A percentile compares a stretch with the other conserved stretches of the same genome.
Evolutionary conservation across 1,140 invertebrate genomes (phyloP).

Genomic region (Tetramorium alpestre): DNA sequence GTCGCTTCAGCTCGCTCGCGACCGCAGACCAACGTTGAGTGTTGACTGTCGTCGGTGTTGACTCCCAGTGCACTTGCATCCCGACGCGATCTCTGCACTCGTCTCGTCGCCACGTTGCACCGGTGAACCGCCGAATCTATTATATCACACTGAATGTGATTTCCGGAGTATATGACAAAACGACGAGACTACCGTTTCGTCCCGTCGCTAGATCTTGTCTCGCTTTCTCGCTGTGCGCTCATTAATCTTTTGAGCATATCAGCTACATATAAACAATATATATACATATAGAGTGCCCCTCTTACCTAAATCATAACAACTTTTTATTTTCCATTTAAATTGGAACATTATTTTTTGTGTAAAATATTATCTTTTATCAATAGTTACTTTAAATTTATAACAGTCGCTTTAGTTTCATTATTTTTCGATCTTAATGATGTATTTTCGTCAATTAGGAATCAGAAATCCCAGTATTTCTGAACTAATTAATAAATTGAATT

Average conservation of each 20-base stretch:
- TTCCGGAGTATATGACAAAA: slow-evolving; percentile 51
- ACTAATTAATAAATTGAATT: slow-evolving; percentile 1
- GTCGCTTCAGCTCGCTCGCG: slow-evolving; percentile 72
- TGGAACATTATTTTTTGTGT: not conserved
- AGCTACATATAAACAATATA: no score
- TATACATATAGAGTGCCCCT: not conserved
- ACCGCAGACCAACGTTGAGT: slow-evolving; percentile 74
- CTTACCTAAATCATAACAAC: not conserved
- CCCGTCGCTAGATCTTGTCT: not conserved
- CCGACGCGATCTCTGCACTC: slow-evolving; percentile 32
- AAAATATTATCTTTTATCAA: not conserved
- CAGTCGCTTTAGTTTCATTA: not conserved
- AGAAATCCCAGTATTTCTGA: not conserved
- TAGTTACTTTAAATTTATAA: not conserved
- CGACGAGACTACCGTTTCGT: slow-evolving; percentile 1
- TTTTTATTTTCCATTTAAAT: not conserved
- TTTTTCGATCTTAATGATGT: not conserved
- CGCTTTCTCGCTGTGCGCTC: not conserved
- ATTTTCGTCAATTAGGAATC: not conserved
- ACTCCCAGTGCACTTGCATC: slow-evolving; percentile 51
- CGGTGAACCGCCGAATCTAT: slow-evolving; percentile 65
- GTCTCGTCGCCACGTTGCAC: slow-evolving; percentile 54
- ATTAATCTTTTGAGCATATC: slow-evolving; percentile 10
- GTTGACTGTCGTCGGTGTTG: slow-evolving; percentile 64
- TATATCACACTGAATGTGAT: slow-evolving; percentile 64